A percentile compares a stretch with the other conserved stretches of the same genome.
Evolutionary conservation across 2,888 invertebrate genomes (phyloP).

Genomic region (Rapana venosa): DNA sequence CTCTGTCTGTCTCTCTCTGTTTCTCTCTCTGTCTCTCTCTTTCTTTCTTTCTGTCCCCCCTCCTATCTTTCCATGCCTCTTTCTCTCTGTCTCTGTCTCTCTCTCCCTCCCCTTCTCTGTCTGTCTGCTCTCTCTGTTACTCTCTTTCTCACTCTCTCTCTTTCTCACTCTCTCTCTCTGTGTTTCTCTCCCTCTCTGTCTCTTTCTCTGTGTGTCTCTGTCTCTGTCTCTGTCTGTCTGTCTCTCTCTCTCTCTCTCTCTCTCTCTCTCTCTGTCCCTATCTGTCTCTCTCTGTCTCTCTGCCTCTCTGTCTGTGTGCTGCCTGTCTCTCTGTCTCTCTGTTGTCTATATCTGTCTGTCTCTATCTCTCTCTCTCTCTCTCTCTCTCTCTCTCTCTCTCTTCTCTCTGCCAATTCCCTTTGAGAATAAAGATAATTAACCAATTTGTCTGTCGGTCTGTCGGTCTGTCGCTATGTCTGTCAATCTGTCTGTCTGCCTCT

Average conservation of each 20-base stretch:
- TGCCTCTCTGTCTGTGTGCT: background rate
- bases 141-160: background rate
- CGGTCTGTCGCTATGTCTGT: background rate
- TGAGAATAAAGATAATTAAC: too few relatives aligned
- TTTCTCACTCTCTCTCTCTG: background rate
- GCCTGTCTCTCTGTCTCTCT: background rate
- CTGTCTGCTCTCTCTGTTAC: background rate
- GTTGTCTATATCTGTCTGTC: background rate
- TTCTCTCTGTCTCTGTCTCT: background rate
- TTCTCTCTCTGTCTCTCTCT: background rate
- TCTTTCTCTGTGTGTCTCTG: too few relatives aligned
- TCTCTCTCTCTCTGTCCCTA: background rate
- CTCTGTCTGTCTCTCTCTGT: background rate
- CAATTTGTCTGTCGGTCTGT: background rate
- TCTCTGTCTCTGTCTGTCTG: background rate
- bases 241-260: background rate
- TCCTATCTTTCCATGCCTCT: background rate
- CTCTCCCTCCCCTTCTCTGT: background rate
- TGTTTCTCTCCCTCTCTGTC: background rate
- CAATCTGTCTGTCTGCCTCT: background rate
- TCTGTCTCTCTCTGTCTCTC: background rate
- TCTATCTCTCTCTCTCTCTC: background rate
- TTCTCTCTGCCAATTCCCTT: background rate
- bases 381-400: background rate
- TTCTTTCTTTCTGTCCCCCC: background rate